Evolutionary conservation across 1,140 invertebrate genomes (phyloP).

Genomic region (Drosophila yakuba): DNA sequence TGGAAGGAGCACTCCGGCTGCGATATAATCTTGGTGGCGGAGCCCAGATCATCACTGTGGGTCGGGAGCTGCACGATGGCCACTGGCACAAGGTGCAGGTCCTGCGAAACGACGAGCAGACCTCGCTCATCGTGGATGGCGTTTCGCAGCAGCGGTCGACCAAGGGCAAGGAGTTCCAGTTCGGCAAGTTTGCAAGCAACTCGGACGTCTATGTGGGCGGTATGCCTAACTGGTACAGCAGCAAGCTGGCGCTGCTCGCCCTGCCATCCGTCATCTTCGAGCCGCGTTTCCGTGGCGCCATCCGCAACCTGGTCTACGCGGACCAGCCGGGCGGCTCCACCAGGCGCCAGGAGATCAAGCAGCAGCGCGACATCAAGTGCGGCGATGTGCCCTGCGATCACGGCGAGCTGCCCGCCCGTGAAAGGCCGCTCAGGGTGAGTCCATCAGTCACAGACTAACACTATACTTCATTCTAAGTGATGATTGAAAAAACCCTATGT

Average conservation of each 20-base stretch:
- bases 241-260: constrained; percentile 92
- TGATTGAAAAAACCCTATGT: no score
- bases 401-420: constrained; percentile 72
- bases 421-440: constrained; percentile 79
- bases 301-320: constrained; percentile 94
- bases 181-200: constrained; percentile 93
- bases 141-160: constrained; percentile 90
- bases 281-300: constrained; percentile 93
- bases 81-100: constrained; percentile 96
- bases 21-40: constrained; percentile 94
- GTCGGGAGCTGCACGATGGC: constrained; percentile 93
- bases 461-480: no score
- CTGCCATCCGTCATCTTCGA: constrained; percentile 96
- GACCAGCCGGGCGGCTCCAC: constrained; percentile 90
- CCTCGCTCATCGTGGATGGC: constrained; percentile 92
- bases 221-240: constrained; percentile 94
- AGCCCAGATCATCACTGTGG: constrained; percentile 94
- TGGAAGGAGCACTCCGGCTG: constrained; percentile 94
- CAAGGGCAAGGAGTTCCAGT: constrained; percentile 93
- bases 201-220: constrained; percentile 97
- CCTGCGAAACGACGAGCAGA: constrained; percentile 90
- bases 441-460: neutral
- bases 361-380: constrained; percentile 89
- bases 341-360: constrained; percentile 91
- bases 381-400: constrained; percentile 83